Percentiles rank a stretch among this genome's conserved stretches.
Evolutionary conservation across 2,888 invertebrate species (phyloP).

Genomic region (Trichogramma dendrolimi): DNA sequence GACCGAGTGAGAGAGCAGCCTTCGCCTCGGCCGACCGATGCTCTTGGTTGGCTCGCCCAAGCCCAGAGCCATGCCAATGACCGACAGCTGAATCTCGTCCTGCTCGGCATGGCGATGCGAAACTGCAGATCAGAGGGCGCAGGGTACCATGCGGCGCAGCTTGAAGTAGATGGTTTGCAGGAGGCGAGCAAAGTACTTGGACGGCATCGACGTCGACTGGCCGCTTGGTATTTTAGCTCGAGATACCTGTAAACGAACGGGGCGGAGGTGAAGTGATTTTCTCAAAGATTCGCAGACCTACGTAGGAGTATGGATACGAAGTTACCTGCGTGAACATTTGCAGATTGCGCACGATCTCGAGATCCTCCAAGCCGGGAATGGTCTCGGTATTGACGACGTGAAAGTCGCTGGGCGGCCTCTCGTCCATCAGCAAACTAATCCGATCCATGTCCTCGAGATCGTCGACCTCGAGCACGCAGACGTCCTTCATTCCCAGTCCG

Average conservation of each 20-base stretch:
- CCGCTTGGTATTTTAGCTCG: constrained; percentile 59
- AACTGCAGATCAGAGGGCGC: constrained; percentile 79
- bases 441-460: constrained; percentile 79
- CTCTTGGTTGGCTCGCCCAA: constrained; percentile 61
- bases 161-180: constrained; percentile 78
- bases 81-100: constrained; percentile 66
- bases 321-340: constrained; percentile 81
- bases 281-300: no score
- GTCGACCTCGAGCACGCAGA: constrained; percentile 77
- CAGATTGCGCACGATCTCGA: constrained; percentile 65
- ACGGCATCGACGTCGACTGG: constrained; percentile 53
- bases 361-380: constrained; percentile 67
- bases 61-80: constrained; percentile 76
- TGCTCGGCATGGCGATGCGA: constrained; percentile 80
- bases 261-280: no score
- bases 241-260: constrained; percentile 52
- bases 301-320: no score
- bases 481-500: constrained; percentile 71
- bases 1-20: constrained; percentile 42
- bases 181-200: constrained; percentile 56
- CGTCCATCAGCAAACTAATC: constrained; percentile 69
- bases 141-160: constrained; percentile 80
- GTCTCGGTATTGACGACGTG: constrained; percentile 75
- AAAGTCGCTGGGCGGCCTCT: constrained; percentile 70
- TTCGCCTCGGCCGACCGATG: constrained; percentile 51